phyloP scores from a whole-genome alignment of 1,140 invertebrate species.

The Platyura marginata region DNA sequence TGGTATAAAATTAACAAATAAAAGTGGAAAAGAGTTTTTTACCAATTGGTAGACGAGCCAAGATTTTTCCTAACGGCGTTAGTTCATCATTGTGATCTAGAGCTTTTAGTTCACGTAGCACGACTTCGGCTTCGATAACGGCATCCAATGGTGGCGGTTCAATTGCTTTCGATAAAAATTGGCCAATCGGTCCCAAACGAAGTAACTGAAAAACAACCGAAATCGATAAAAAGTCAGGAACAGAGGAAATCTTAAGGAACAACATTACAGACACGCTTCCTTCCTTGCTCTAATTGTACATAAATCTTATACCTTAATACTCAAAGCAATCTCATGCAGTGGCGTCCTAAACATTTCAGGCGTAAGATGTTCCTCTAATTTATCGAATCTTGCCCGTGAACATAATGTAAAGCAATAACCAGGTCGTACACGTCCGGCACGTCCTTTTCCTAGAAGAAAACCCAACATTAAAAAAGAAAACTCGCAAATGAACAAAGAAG shows the following conservation, averaged over 20 bases:
- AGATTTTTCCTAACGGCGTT: slow-evolving; percentile 74
- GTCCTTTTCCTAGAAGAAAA: slow-evolving; percentile 57
- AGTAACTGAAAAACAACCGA: slow-evolving; percentile 35
- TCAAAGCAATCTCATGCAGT: slow-evolving; percentile 72
- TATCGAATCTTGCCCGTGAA: slow-evolving; percentile 47
- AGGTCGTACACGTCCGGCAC: slow-evolving; percentile 73
- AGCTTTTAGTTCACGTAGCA: slow-evolving; percentile 66
- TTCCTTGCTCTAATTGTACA: too few relatives aligned
- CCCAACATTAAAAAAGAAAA: slow-evolving; percentile 1
- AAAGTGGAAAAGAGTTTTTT: too few relatives aligned
- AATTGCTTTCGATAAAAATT: slow-evolving; percentile 85
- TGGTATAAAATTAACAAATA: too few relatives aligned
- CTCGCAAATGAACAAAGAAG: background rate
- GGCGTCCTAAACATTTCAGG: slow-evolving; percentile 94
- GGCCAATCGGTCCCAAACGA: slow-evolving; percentile 72
- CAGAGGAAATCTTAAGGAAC: background rate
- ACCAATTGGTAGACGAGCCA: slow-evolving; percentile 76
- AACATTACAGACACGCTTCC: background rate
- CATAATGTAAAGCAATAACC: slow-evolving; percentile 85
- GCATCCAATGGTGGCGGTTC: slow-evolving; percentile 88
- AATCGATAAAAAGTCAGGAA: background rate
- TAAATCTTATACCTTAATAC: slow-evolving; percentile 31
- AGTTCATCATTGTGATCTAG: slow-evolving; percentile 68
- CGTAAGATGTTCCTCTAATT: slow-evolving; percentile 76
- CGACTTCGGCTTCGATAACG: slow-evolving; percentile 73